These are phyloP conservation scores for Cantharis rustica DNA, from an alignment of 2,888 invertebrate species.

Conservation along the genomic window DNA sequence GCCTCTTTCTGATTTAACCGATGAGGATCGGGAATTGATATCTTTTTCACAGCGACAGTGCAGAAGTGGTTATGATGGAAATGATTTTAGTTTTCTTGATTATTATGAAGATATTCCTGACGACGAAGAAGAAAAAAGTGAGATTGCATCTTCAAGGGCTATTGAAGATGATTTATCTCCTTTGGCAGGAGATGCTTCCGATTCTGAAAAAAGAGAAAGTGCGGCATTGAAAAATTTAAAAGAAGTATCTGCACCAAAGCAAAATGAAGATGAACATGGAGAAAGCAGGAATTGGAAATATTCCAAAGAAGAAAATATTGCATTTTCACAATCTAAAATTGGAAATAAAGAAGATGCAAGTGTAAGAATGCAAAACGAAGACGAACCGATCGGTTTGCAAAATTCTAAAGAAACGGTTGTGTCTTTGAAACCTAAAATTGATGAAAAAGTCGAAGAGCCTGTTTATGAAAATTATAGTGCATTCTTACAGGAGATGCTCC, in stretches of 20 bases:
- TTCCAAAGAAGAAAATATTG: not conserved
- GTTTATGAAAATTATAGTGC: conserved; percentile 29
- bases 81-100: not conserved
- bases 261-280: not conserved
- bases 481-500: conserved; percentile 14
- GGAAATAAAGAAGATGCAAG: not conserved
- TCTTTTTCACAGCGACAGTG: conserved; percentile 37
- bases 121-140: not conserved
- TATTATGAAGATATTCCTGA: not conserved
- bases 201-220: not conserved
- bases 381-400: not conserved
- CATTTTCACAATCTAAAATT: not conserved
- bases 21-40: conserved; percentile 42
- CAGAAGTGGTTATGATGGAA: conserved; percentile 7
- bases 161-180: conserved; percentile 6
- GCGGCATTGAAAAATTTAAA: not conserved
- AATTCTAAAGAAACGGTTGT: not conserved
- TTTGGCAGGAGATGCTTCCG: not conserved
- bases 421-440: not conserved
- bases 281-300: not conserved
- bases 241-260: not conserved
- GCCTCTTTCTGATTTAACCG: conserved; percentile 44
- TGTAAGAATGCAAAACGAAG: not conserved
- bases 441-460: conserved; percentile 20
- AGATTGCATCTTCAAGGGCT: conserved; percentile 4